phyloP scores from a whole-genome alignment of 2,113 vertebrate genomes.

The Crypturellus undulatus region DNA sequence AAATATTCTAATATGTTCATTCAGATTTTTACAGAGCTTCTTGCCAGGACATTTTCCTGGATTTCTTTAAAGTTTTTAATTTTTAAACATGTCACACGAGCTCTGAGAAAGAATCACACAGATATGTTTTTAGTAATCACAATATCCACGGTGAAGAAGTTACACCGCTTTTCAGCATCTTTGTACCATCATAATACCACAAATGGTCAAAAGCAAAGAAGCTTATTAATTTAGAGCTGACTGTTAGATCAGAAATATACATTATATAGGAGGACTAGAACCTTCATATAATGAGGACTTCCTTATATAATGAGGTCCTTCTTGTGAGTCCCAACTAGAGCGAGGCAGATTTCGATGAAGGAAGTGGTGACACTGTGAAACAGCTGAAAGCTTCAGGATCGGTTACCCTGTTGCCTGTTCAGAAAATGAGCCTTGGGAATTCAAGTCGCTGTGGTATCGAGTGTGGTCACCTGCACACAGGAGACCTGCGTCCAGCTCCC shows the following conservation, averaged over 20 bases:
- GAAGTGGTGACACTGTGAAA: background rate
- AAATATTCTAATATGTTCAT: background rate
- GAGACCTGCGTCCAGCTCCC: background rate
- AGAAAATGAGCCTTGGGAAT: background rate
- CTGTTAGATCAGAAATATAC: background rate
- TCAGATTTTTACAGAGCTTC: background rate
- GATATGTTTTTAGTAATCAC: background rate
- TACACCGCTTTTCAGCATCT: background rate
- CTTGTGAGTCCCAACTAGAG: background rate
- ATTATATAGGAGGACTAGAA: background rate
- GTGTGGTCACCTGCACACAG: background rate
- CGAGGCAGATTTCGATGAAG: background rate
- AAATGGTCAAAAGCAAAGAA: background rate
- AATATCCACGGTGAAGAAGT: background rate
- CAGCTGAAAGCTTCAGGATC: background rate
- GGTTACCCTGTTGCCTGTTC: background rate
- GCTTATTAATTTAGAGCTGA: conserved; percentile 11
- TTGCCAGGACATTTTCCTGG: background rate
- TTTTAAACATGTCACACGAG: background rate
- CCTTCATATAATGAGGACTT: too few species aligned
- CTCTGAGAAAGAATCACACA: background rate
- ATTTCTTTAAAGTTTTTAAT: background rate
- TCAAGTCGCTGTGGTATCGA: background rate
- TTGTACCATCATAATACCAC: background rate
- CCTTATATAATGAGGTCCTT: background rate